phyloP scores from a whole-genome alignment of 2,888 invertebrate species.

The Apodemia hepburni region DNA sequence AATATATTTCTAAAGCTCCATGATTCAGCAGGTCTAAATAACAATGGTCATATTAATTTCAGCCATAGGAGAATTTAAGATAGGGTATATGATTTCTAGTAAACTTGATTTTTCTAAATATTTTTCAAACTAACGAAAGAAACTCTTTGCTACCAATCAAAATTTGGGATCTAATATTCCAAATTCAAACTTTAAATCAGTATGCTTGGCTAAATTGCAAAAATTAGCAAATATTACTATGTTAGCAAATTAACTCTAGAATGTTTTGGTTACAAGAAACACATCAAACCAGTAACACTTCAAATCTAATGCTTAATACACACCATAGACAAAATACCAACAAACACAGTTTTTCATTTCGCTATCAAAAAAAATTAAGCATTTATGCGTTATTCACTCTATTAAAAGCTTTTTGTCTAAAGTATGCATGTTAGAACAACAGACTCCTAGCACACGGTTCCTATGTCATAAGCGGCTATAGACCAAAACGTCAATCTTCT shows the following conservation, averaged over 20 bases:
- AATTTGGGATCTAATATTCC: conserved; percentile 21
- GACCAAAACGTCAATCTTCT: conserved; percentile 33
- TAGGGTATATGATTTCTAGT: conserved; percentile 18
- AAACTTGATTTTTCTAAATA: conserved; percentile 18
- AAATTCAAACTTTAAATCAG: conserved; percentile 20
- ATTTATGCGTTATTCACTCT: conserved; percentile 7
- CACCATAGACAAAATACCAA: conserved; percentile 21
- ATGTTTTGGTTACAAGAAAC: conserved; percentile 22
- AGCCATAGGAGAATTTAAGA: conserved; percentile 21
- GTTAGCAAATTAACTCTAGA: conserved; percentile 26
- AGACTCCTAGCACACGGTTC: conserved; percentile 42
- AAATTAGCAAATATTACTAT: conserved; percentile 24
- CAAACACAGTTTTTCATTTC: conserved; percentile 15
- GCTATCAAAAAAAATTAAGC: conserved; percentile 13
- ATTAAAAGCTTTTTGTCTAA: conserved; percentile 14
- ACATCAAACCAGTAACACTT: conserved; percentile 27
- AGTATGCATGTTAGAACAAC: conserved; percentile 19
- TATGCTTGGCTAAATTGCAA: conserved; percentile 25
- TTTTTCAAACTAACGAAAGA: conserved; percentile 21
- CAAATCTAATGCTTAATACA: conserved; percentile 29
- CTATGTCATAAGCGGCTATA: conserved; percentile 34
- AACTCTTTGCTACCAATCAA: conserved; percentile 21
- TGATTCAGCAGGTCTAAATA: conserved; percentile 21
- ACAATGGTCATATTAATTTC: conserved; percentile 18
- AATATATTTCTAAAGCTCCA: conserved; percentile 21